phyloP scores from a whole-genome alignment of 1,140 invertebrate genomes.

The Drosophila bocqueti region DNA sequence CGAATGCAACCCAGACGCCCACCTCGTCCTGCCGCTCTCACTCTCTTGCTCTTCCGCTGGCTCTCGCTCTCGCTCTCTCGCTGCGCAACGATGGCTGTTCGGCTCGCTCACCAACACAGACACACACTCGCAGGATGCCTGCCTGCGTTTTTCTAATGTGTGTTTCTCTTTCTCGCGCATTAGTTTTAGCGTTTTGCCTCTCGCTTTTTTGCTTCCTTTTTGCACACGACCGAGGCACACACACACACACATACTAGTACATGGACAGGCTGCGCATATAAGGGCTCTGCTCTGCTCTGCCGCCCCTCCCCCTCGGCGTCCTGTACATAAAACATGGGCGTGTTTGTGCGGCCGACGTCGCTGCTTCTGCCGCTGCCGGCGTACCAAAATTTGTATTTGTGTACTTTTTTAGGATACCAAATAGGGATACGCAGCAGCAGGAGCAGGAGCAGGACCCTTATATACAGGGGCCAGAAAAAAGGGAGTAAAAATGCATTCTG shows the following conservation, averaged over 20 bases:
- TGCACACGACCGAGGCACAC: slow-evolving; percentile 14
- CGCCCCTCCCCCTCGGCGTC: slow-evolving; percentile 39
- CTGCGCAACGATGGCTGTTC: slow-evolving; percentile 60
- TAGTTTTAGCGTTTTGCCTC: slow-evolving; percentile 84
- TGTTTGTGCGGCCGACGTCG: slow-evolving; percentile 73
- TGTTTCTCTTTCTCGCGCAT: slow-evolving; percentile 84
- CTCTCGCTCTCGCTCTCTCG: slow-evolving; percentile 45
- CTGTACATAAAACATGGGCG: slow-evolving; percentile 83
- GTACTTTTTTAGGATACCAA: slow-evolving; percentile 84
- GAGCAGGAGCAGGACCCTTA: slow-evolving; percentile 32
- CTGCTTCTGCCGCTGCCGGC: slow-evolving; percentile 60
- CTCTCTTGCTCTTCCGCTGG: slow-evolving; percentile 14
- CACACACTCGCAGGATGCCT: slow-evolving; percentile 9
- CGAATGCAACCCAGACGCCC: slow-evolving; percentile 34
- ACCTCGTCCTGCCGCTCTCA: slow-evolving; percentile 30
- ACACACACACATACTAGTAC: slow-evolving; percentile 19
- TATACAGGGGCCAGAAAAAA: slow-evolving; percentile 41
- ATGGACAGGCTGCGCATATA: slow-evolving; percentile 49
- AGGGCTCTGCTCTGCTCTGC: slow-evolving; percentile 16
- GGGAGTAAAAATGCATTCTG: slow-evolving; percentile 76
- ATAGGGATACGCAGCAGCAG: slow-evolving; percentile 71
- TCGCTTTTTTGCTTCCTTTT: slow-evolving; percentile 84
- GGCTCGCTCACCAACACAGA: slow-evolving; percentile 56
- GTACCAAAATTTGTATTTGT: slow-evolving; percentile 73
- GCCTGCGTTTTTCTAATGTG: slow-evolving; percentile 74